Evolutionary conservation across 1,140 invertebrate genomes (phyloP), one percentile per base, ranked within the genome.

Genomic region (Diploscapter pachys): DNA sequence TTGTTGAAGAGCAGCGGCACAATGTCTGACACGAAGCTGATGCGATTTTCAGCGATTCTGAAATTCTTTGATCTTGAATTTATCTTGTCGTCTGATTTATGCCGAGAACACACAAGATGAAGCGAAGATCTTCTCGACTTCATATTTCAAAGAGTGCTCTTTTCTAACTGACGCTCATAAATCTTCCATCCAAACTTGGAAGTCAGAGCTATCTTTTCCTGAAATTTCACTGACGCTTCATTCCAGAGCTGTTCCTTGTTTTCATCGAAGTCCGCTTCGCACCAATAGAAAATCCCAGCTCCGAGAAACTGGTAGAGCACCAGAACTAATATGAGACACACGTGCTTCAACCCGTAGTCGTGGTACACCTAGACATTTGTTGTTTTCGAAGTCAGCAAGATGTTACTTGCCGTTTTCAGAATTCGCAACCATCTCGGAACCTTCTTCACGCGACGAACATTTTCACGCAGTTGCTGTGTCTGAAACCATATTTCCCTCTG

Each of bases 301-400:
- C 81, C 81, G 4, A 82, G 56, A 63, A 82, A 83, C 62, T 80
- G 76, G 71, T 83, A 82, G 54, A 80, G 48, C 55, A 80, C 64
- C 4, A 82, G 78, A 51, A 83, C 56, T 6, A 55, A 5, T 53
- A 82, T 71, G 50, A 82, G 76, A 50, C 63, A 66, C 11, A 81
- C 56, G 63, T 82, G 81, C 71, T 82, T 82, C 3, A 82, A 62
- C 31, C 81, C 81, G 55, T 81, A 82, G 31, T 81, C 73, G 71
- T 82, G 81, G 63, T 82, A 82, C 31, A 78, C 61, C 50, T 72
- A 57, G n/a, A 63, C 65, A 13, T 71, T 69, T 54, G 48, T 9
- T 63, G 57, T 71, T 71, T 11, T 11, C 31, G 9, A 5, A 68
- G 9, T 5, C 6, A 49, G 31, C 31, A 71, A n/a, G 62, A n/a